Base-by-base conservation (phyloP, 2,113 vertebrate genomes). In the Planiliza haematocheilus region DNA sequence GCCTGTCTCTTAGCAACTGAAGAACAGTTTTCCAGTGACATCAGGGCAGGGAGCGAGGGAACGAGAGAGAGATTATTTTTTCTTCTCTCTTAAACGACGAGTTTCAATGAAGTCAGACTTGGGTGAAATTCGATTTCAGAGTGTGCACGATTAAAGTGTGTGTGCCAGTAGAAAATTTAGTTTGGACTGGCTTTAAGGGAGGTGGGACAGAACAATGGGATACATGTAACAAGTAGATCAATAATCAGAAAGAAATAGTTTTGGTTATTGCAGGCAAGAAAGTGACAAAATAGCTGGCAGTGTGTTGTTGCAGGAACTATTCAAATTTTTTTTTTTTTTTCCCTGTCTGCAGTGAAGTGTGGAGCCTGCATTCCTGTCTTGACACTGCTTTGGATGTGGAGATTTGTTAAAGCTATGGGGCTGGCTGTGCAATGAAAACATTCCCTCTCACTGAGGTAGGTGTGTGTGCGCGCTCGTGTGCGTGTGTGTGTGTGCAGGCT, bases 21-120 rank as follows among this genome's bases (percentile, higher is more conserved):
- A 86, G 88, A 91, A 89, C 87, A 82, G 84, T 91, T 93, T 94
- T 93, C 92, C 90, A 88, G 81, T 92, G 93, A 93, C 88, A 88
- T 92, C 91, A 91, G 82, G 84, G 86, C 74, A 77, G 53, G 67
- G 82, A 77, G 84, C n/a, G 67, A 87, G 70, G 67, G 56, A 82
- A 78, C 14, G 37, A 70, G 70, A 67, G 73, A 37, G 58, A 70
- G 34, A 38, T 77, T 80, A 71, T 83, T 63, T 67, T 42, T 62
- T 16, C n/a, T 14, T 20, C 36, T 58, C 49, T 83, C 62, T 79
- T 64, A 59, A 79, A 58, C 73, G 71, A 70, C 58, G 69, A 77
- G 63, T 82, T 87, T 81, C 72, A 84, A 74, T 86, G 72, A 86
- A 87, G 84, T 87, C 73, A 82, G 79, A 83, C 64, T 79, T 64